Evolutionary conservation across 2,797 vertebrate species (phyloP), one percentile per base, ranked within the genome.

Genomic region (Hozukius guyotensis): DNA sequence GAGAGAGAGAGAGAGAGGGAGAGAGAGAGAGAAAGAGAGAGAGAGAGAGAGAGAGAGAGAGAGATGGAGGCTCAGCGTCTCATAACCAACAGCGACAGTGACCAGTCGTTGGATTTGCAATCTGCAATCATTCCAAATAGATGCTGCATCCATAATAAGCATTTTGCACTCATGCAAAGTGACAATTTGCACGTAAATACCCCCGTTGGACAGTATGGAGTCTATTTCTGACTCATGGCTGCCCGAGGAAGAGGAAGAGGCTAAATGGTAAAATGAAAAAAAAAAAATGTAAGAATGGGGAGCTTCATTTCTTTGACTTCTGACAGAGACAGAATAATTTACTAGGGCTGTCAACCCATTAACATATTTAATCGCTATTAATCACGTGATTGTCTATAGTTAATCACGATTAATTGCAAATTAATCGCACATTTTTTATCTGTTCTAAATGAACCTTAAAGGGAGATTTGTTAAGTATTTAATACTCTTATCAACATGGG

Each of bases 71-170:
- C 88, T 89, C 91, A 8, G 16, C 4, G 89, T 92, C 93, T 80
- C 75, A 22, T 38, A 93, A 92, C 88, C 90, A 92, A 90, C 91
- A 90, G 89, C 84, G 85, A 93, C 93, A 92, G 86, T 91, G 94
- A 95, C 92, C 89, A 83, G 92, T 82, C 87, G 73, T 66, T 91
- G 89, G 87, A 93, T 90, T 87, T 90, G 91, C 85, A 94, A 92
- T 94, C 85, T 95, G 86, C 93, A 95, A 94, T 95, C 93, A 92
- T 91, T 94, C 81, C 93, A 95, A 95, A 95, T 94, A 93, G 92
- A 93, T 72, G 83, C 87, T 89, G 86, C 81, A 89, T 93, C 93
- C 92, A 91, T 93, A 95, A 94, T 95, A 93, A 94, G 89, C 88
- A 89, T 94, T 93, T 94, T 93, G 90, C 81, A 59, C 87, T 89